phyloP scores from a whole-genome alignment of 2,888 invertebrate species.

The Cacoxenus indagator region DNA sequence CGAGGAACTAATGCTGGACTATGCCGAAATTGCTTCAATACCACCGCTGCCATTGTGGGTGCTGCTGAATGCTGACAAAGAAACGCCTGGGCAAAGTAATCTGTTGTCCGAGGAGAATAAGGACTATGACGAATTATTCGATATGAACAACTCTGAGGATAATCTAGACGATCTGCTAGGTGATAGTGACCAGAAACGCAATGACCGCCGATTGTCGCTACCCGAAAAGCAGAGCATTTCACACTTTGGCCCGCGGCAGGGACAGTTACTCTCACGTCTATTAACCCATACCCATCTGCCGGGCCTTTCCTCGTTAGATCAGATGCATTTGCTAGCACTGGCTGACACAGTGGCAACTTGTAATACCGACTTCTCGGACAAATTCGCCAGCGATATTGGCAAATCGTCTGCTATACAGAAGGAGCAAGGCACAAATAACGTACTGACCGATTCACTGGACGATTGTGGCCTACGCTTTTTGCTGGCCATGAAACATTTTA shows the following conservation, averaged over 20 bases:
- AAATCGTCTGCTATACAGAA: constrained; percentile 72
- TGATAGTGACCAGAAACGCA: constrained; percentile 77
- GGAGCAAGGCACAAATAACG: constrained; percentile 71
- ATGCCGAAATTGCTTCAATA: constrained; percentile 97
- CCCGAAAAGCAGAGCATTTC: constrained; percentile 83
- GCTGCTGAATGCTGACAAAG: constrained; percentile 93
- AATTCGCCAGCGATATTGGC: constrained; percentile 80
- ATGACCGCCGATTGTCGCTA: constrained; percentile 77
- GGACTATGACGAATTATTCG: constrained; percentile 94
- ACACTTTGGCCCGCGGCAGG: constrained; percentile 90
- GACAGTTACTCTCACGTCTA: constrained; percentile 86
- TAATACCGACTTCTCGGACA: constrained; percentile 88
- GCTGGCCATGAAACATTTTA: constrained; percentile 97
- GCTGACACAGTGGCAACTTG: constrained; percentile 98
- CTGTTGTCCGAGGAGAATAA: constrained; percentile 55
- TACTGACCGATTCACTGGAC: constrained; percentile 86
- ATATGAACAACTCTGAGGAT: constrained; percentile 84
- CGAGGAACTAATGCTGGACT: constrained; percentile 90
- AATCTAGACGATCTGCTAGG: constrained; percentile 84
- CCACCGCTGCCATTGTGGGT: constrained; percentile 98
- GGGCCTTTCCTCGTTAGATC: constrained; percentile 95
- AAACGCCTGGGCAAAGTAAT: constrained; percentile 73
- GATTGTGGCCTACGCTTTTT: constrained; percentile 97
- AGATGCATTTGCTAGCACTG: constrained; percentile 98
- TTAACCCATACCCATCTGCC: constrained; percentile 96